A percentile compares a stretch with the other conserved stretches of the same genome.
Evolutionary conservation across 30 jellyfish, hydroid and myxozoan species (phyloP).

Genomic region (Pseudorhiza aurosa): DNA sequence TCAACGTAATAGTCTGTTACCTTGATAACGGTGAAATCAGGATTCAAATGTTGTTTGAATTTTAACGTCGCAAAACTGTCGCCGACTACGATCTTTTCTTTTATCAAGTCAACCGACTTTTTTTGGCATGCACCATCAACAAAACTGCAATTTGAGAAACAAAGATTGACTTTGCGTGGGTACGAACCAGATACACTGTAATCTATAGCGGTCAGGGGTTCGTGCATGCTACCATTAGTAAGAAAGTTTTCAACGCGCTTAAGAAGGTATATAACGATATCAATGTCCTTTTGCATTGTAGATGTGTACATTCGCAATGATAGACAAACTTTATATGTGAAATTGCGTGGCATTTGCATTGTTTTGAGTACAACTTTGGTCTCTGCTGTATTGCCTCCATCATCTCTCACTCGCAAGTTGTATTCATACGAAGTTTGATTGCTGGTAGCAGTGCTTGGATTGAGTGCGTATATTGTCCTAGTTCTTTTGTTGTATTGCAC

Average conservation of each 20-base stretch:
- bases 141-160: conserved; percentile 48
- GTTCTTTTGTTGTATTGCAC: conserved; percentile 22
- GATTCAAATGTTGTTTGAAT: conserved; percentile 29
- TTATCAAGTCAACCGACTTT: neutral
- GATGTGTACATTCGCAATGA: conserved; percentile 23
- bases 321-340: conserved; percentile 26
- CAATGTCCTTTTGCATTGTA: conserved; percentile 6
- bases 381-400: conserved; percentile 5
- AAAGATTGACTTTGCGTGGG: conserved; percentile 21
- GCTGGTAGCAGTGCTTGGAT: neutral
- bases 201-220: neutral
- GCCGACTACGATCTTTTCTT: conserved; percentile 22
- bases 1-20: conserved; percentile 16
- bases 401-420: conserved; percentile 31
- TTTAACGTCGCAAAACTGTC: conserved; percentile 1
- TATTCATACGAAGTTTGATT: neutral
- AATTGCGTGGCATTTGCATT: neutral
- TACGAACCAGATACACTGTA: conserved; percentile 21
- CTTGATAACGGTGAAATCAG: conserved; percentile 13
- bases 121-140: conserved; percentile 12
- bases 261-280: neutral
- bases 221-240: neutral
- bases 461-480: conserved; percentile 8
- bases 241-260: conserved; percentile 14
- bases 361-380: neutral